Evolutionary conservation across 2,888 invertebrate species (phyloP).

Genomic region (Disparrhopalites patrizii): DNA sequence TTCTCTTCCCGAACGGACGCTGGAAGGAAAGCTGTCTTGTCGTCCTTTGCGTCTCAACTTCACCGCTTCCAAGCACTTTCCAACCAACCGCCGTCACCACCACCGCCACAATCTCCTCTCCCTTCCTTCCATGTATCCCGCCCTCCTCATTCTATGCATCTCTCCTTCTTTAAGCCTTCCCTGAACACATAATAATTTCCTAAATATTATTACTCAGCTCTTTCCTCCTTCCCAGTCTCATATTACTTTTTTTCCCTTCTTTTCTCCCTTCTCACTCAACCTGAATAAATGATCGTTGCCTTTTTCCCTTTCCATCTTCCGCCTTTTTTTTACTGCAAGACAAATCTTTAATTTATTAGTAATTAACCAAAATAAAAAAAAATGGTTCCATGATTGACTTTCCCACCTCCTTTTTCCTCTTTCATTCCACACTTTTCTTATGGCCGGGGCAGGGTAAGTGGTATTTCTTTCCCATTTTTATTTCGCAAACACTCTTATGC

Average conservation of each 20-base stretch:
- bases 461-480: too few species aligned
- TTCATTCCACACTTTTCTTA: not conserved
- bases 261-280: not conserved
- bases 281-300: not conserved
- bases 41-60: conserved; percentile 27
- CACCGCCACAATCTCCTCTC: not conserved
- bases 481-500: too few species aligned
- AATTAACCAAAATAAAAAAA: not conserved
- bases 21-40: conserved; percentile 41
- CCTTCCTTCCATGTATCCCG: not conserved
- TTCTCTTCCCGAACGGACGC: conserved; percentile 49
- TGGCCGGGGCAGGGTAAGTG: too few species aligned
- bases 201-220: conserved; percentile 1
- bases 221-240: not conserved
- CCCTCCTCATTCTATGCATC: not conserved
- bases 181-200: too few species aligned
- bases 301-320: conserved; percentile 11
- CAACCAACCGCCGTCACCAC: not conserved
- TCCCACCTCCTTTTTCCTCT: too few species aligned
- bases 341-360: conserved; percentile 9
- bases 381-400: not conserved
- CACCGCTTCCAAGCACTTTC: conserved; percentile 12
- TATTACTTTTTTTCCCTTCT: conserved; percentile 5
- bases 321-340: not conserved
- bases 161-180: not conserved